Percentiles rank a stretch among this genome's conserved stretches.
Evolutionary conservation across 1,140 invertebrate species (phyloP).

Genomic region (Cardiocondyla obscurior): DNA sequence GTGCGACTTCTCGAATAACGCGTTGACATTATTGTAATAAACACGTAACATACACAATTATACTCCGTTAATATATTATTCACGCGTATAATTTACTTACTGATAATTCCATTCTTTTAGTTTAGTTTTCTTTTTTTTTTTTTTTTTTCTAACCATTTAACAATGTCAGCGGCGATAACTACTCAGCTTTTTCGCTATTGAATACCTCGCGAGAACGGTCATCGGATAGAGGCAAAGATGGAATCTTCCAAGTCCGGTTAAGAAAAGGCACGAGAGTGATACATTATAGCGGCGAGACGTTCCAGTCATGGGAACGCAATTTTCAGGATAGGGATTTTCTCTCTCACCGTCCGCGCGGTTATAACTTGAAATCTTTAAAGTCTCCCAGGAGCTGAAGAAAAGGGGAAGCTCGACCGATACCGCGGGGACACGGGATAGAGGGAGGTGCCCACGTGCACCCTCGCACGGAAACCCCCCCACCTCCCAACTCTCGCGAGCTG

Average conservation of each 20-base stretch:
- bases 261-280: neutral
- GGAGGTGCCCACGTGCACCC: neutral
- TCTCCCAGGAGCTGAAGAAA: constrained; percentile 9
- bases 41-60: neutral
- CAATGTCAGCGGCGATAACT: neutral
- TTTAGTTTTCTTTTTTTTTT: no score
- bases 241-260: neutral
- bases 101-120: no score
- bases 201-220: neutral
- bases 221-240: neutral
- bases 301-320: constrained; percentile 54
- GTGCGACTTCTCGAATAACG: neutral
- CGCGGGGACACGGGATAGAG: neutral
- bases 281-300: constrained; percentile 32
- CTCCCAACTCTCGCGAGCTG: no score
- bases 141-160: neutral
- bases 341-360: neutral
- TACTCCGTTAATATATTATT: neutral
- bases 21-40: neutral
- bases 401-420: neutral
- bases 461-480: neutral
- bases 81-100: neutral
- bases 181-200: neutral
- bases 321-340: constrained; percentile 12
- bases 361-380: constrained; percentile 52